These are phyloP conservation scores for Diorhabda elongata DNA, from an alignment of 1,140 invertebrate genomes.

Conservation along the genomic window DNA sequence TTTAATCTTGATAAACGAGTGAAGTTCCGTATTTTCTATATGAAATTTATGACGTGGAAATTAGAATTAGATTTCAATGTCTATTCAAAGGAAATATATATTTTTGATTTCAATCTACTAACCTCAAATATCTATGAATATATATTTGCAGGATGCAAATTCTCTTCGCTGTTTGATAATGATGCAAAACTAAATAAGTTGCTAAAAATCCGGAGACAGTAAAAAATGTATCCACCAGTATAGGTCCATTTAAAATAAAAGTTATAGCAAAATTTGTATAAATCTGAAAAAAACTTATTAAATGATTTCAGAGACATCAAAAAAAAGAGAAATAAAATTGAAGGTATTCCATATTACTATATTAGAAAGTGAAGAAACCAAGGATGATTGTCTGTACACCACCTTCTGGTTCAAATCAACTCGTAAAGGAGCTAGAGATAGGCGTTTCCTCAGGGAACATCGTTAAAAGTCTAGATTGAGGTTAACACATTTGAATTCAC, in stretches of 20 bases:
- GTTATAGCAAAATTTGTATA: conserved; percentile 37
- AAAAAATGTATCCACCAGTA: conserved; percentile 69
- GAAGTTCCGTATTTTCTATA: too few relatives aligned
- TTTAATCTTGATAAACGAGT: too few relatives aligned
- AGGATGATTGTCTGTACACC: too few relatives aligned
- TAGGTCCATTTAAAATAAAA: conserved; percentile 59
- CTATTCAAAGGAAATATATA: neutral
- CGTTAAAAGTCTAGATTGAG: too few relatives aligned
- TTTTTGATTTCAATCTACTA: neutral
- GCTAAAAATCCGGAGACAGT: conserved; percentile 65
- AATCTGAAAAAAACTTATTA: conserved; percentile 22
- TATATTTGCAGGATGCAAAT: conserved; percentile 17
- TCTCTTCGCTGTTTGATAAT: conserved; percentile 21
- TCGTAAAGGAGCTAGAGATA: too few relatives aligned
- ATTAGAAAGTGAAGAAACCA: neutral
- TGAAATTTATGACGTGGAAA: too few relatives aligned
- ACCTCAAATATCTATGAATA: conserved; percentile 27
- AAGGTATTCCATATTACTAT: neutral
- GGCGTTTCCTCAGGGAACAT: too few relatives aligned
- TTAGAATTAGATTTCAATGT: too few relatives aligned
- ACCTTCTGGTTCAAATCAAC: too few relatives aligned
- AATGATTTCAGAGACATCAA: too few relatives aligned
- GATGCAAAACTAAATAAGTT: conserved; percentile 54
- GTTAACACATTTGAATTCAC: too few relatives aligned
- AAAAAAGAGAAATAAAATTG: too few relatives aligned